Evolutionary conservation across 2,113 vertebrate species (phyloP).

Genomic region (Ancistrus triradiatus): DNA sequence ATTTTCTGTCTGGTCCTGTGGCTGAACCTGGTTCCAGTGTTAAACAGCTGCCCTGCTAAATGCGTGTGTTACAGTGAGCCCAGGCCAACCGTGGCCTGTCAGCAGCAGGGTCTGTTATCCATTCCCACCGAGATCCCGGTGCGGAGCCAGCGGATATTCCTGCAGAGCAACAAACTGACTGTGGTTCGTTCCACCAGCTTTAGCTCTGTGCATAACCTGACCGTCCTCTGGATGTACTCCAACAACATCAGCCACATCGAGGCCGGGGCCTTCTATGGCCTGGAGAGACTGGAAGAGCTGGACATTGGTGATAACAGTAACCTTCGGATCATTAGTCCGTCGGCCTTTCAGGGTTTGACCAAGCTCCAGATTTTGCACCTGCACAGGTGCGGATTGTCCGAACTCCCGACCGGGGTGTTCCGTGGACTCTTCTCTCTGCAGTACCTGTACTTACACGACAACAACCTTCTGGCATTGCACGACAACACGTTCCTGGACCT

Average conservation of each 20-base stretch:
- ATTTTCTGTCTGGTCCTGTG: constrained; percentile 90
- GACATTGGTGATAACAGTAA: constrained; percentile 94
- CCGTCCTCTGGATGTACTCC: constrained; percentile 92
- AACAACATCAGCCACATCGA: constrained; percentile 92
- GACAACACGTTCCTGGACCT: constrained; percentile 91
- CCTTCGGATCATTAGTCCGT: constrained; percentile 81
- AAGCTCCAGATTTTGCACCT: constrained; percentile 91
- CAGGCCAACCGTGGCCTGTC: constrained; percentile 89
- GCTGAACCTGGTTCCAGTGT: constrained; percentile 79
- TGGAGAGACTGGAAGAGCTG: constrained; percentile 88
- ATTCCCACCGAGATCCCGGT: constrained; percentile 87
- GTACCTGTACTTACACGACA: constrained; percentile 96
- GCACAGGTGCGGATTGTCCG: constrained; percentile 89
- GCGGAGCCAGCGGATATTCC: constrained; percentile 91
- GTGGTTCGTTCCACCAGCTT: constrained; percentile 84
- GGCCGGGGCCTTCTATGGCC: constrained; percentile 82
- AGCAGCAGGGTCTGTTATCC: constrained; percentile 89
- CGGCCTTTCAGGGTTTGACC: constrained; percentile 84
- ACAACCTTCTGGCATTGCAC: constrained; percentile 81
- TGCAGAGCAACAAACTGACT: constrained; percentile 90
- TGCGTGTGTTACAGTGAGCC: constrained; percentile 95
- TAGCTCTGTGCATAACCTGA: constrained; percentile 89
- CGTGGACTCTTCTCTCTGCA: constrained; percentile 87
- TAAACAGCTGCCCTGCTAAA: constrained; percentile 82
- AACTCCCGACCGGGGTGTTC: constrained; percentile 86